phyloP scores from a whole-genome alignment of 2,888 invertebrate species.

The Philhelius pedissequus region DNA sequence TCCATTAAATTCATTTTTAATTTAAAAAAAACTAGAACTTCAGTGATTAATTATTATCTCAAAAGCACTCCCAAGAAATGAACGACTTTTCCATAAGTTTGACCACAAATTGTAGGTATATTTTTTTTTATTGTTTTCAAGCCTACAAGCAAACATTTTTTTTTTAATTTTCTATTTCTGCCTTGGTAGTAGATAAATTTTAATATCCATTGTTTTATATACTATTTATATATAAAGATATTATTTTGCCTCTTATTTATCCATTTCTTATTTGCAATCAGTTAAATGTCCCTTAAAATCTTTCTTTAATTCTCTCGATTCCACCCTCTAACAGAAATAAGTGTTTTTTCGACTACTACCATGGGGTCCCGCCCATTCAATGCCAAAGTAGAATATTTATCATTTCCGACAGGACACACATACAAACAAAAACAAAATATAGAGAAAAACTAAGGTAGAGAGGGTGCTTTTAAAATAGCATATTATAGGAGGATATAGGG shows the following conservation, averaged over 20 bases:
- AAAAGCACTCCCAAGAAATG: not conserved
- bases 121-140: not conserved
- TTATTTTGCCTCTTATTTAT: not conserved
- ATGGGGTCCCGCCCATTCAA: not conserved
- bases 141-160: not conserved
- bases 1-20: no score
- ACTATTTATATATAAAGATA: no score
- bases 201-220: not conserved
- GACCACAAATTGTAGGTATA: not conserved
- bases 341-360: not conserved
- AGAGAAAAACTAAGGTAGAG: not conserved
- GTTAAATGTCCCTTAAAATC: constrained; percentile 21
- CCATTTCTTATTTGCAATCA: not conserved
- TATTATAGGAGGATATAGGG: not conserved
- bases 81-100: not conserved
- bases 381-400: constrained; percentile 17
- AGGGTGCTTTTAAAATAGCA: not conserved
- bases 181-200: not conserved
- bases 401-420: constrained; percentile 16
- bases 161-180: not conserved
- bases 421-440: not conserved
- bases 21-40: not conserved
- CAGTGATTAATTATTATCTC: not conserved
- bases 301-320: not conserved
- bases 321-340: not conserved